Evolutionary conservation across 2,797 vertebrate species (phyloP), one percentile per base, ranked within the genome.

Genomic region (Steatocranus sp.): DNA sequence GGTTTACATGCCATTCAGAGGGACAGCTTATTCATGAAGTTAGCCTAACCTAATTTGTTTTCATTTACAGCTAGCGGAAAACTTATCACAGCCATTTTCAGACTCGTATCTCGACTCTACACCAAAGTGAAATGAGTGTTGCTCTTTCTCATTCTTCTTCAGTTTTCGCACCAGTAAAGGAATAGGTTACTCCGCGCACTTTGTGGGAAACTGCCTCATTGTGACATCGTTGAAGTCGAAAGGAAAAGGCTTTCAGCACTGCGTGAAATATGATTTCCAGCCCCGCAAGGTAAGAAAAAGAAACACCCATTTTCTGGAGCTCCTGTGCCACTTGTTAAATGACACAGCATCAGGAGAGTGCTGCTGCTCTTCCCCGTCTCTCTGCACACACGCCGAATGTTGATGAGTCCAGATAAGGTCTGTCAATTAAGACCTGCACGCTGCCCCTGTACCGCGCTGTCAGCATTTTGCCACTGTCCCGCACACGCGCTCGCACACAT

Each of bases 91-190:
- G 68, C 43, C 46, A 48, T 32, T 48, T 48, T 73, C 17, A 48
- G 43, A 32, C 25, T 8, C 0, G 5, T 32, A 18, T 48, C 38
- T 73, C 2, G 3, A 73, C 25, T 73, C 43, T 12, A 3, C 43
- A 12, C 10, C 17, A 36, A 36, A 81, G 15, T 79, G 30, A 75
- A 27, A 25, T 54, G 6, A 73, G 5, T 27, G 27, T 12, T 11
- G 15, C 5, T 83, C 34, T 83, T 5, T 80, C 32, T 84, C 50
- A 17, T 32, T 91, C 48, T 78, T 61, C 49, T 11, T 18, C 95
- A 99, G 98, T 95, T 99, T 99, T 95, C 98, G 98, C 83, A 99
- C 98, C 89, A 99, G 98, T 93, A 99, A 99, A 97, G 98, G 98
- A 84, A 98, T 99, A 53, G 98, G 98, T 58, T 99, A 99, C 91